Conservation (phyloP, 2,888 invertebrate species). For the Octodonta nipae region DNA sequence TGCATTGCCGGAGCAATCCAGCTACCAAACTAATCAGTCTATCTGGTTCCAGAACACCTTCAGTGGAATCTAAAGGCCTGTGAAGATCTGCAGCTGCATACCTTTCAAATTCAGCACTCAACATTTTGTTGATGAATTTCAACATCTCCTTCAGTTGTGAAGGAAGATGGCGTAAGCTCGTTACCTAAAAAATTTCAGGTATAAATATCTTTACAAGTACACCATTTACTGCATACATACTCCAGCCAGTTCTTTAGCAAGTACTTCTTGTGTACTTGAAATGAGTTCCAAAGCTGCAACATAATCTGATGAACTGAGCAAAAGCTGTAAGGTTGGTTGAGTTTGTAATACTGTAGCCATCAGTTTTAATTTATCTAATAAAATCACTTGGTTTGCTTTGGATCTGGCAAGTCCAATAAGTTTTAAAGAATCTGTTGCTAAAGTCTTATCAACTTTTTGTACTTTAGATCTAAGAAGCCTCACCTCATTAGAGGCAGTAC, state of each 20-base stretch:
- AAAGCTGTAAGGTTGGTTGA: slow-evolving; percentile 89
- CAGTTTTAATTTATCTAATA: slow-evolving; percentile 66
- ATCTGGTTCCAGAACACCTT: slow-evolving; percentile 64
- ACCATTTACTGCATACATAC: too few relatives aligned
- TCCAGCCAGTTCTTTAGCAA: slow-evolving; percentile 78
- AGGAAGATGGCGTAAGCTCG: slow-evolving; percentile 88
- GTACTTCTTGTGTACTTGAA: slow-evolving; percentile 86
- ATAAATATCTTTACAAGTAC: too few relatives aligned
- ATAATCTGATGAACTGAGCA: slow-evolving; percentile 90
- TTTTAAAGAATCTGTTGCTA: slow-evolving; percentile 68
- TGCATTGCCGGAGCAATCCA: slow-evolving; percentile 75
- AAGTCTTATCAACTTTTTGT: slow-evolving; percentile 59
- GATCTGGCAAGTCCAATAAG: slow-evolving; percentile 59
- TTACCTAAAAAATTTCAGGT: slow-evolving; percentile 41
- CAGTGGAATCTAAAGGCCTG: slow-evolving; percentile 52
- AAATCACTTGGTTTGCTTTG: slow-evolving; percentile 49
- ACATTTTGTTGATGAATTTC: slow-evolving; percentile 90
- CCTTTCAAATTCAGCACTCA: slow-evolving; percentile 85
- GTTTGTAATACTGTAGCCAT: slow-evolving; percentile 96
- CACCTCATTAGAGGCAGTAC: slow-evolving; percentile 65
- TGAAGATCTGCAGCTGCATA: slow-evolving; percentile 85
- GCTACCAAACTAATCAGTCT: slow-evolving; percentile 53
- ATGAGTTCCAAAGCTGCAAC: slow-evolving; percentile 94
- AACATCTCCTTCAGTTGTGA: slow-evolving; percentile 93
- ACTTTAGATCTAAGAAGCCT: slow-evolving; percentile 61